phyloP scores from a whole-genome alignment of 2,888 invertebrate species.

The Chymomyza caudatula region DNA sequence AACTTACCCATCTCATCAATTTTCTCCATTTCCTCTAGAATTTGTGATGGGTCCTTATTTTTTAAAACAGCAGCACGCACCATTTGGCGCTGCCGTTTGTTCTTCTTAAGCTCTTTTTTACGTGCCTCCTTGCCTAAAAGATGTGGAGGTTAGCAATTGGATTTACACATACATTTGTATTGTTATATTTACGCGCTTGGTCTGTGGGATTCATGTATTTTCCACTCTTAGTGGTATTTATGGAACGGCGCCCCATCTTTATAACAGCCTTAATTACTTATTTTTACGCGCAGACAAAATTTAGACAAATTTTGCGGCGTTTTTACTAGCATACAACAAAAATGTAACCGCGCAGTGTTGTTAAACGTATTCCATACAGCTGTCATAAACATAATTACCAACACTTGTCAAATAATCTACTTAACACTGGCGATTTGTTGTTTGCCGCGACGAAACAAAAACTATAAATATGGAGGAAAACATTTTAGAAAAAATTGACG shows the following conservation, averaged over 20 bases:
- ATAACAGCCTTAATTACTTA: background rate
- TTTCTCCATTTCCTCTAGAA: constrained; percentile 96
- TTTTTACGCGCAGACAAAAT: background rate
- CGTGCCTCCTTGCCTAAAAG: constrained; percentile 94
- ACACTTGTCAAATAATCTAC: background rate
- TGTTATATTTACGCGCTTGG: constrained; percentile 92
- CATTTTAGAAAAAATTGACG: background rate
- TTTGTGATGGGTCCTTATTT: constrained; percentile 97
- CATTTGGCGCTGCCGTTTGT: constrained; percentile 97
- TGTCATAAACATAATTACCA: background rate
- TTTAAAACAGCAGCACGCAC: constrained; percentile 97
- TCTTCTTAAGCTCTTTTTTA: constrained; percentile 98
- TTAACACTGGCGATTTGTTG: background rate
- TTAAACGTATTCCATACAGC: background rate
- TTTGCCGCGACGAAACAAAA: background rate
- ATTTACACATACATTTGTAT: background rate
- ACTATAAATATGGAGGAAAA: background rate
- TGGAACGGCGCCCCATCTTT: constrained; percentile 94
- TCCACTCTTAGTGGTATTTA: constrained; percentile 99
- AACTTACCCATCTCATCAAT: constrained; percentile 97
- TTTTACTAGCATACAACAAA: background rate
- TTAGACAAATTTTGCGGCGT: background rate
- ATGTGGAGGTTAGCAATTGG: background rate
- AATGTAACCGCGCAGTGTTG: background rate
- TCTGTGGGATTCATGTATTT: constrained; percentile 99